Evolutionary conservation across 2,888 invertebrate species (phyloP), one percentile per base, ranked within the genome.

Genomic region (Achlya flavicornis): DNA sequence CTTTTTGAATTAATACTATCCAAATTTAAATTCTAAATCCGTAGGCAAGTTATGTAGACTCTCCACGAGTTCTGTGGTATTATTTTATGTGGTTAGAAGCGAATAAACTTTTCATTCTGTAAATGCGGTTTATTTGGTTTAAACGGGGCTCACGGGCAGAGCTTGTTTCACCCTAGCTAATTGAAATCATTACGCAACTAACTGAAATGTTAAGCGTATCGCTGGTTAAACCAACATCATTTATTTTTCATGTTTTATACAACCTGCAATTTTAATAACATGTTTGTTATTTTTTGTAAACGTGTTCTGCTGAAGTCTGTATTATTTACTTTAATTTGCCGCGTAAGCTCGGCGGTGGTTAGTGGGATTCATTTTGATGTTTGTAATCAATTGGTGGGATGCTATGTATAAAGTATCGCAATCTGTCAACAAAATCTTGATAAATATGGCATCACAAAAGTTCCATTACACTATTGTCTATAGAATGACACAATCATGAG

Each of bases 111-210:
- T 83, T 77, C 82, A 81, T 82, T 75, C 76, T 76, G 78, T 80
- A 79, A 84, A 82, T 83, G 84, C 71, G 84, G 84, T 80, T 82
- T 84, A 84, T 85, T 83, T 81, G 80, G 80, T 84, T 83, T 81
- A 81, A 77, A 73, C 78, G 69, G 76, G 76, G 78, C 75, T 75
- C 70, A 72, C 70, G 66, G 75, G 66, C 67, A 64, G 7, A 19
- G 53, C 53, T 48, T 53, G 65, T 64, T 69, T 61, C 73, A 67
- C 74, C 73, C 69, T 74, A 67, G 65, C 73, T 79, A 79, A 83
- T 80, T 80, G 79, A 79, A 82, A 80, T 81, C 76, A 77, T 12
- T 60, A 59, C 35, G 73, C 70, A 71, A 71, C 72, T 73, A 74
- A 74, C 78, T 74, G 70, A 73, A 76, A 75, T 75, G 76, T 78